Conservation (phyloP, 2,113 vertebrate genomes). For the Cryptomyrus ogoouensis region DNA sequence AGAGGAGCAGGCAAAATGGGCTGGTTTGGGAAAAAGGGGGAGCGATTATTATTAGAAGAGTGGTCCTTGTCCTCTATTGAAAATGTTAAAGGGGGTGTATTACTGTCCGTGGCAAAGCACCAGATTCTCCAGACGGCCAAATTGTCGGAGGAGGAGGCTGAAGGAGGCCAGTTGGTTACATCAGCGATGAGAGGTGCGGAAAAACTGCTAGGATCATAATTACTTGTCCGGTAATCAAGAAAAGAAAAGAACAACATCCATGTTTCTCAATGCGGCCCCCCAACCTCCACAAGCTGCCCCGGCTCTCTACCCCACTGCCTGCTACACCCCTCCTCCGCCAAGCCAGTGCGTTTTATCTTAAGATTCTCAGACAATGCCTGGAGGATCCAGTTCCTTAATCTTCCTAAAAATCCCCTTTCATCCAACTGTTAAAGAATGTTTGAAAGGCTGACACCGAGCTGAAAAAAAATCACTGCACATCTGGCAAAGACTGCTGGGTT, state of each 20-base stretch:
- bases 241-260: slow-evolving; percentile 10
- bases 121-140: slow-evolving; percentile 51
- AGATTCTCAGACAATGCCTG: slow-evolving; percentile 90
- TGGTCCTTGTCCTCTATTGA: slow-evolving; percentile 62
- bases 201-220: slow-evolving; percentile 5
- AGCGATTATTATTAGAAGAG: slow-evolving; percentile 57
- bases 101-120: slow-evolving; percentile 66
- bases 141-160: slow-evolving; percentile 51
- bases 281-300: slow-evolving; percentile 14
- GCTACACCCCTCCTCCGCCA: slow-evolving; percentile 28
- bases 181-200: not conserved
- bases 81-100: slow-evolving; percentile 72
- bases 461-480: slow-evolving; percentile 59
- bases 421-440: slow-evolving; percentile 88
- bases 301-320: slow-evolving; percentile 14
- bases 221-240: not conserved
- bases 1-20: slow-evolving; percentile 37
- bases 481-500: slow-evolving; percentile 37
- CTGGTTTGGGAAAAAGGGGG: slow-evolving; percentile 59
- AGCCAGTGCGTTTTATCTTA: slow-evolving; percentile 72
- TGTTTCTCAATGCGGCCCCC: slow-evolving; percentile 9
- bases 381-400: slow-evolving; percentile 89
- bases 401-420: slow-evolving; percentile 85
- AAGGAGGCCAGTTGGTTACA: slow-evolving; percentile 36
- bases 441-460: slow-evolving; percentile 77